Percentiles rank a stretch among this genome's conserved stretches.
phyloP scores from a whole-genome alignment of 2,797 vertebrate species.

The Rhabdophis nuchalis region DNA sequence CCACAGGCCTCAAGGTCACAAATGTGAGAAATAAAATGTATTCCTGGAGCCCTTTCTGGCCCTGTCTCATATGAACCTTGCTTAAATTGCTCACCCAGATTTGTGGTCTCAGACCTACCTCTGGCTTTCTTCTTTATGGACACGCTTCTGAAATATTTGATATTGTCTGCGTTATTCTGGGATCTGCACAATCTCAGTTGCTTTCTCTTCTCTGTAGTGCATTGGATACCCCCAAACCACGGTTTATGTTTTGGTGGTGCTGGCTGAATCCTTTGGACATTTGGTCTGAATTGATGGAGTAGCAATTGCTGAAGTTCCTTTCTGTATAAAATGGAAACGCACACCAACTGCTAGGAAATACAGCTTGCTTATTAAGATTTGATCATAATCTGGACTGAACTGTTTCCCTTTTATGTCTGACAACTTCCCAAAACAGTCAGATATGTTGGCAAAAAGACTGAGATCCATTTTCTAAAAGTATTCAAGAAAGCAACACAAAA shows the following conservation, averaged over 20 bases:
- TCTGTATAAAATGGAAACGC: background rate
- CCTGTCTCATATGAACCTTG: background rate
- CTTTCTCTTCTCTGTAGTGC: no score
- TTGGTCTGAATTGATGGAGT: background rate
- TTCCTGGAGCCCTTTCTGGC: background rate
- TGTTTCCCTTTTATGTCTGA: background rate
- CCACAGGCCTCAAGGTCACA: no score
- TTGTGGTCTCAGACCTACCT: background rate
- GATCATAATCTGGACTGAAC: background rate
- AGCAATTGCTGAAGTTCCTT: background rate
- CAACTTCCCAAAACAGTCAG: background rate
- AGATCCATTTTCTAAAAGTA: background rate
- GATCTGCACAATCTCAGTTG: no score
- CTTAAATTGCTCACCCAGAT: background rate
- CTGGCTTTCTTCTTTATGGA: no score
- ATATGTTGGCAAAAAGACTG: background rate
- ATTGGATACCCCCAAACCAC: no score
- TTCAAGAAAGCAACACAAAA: background rate
- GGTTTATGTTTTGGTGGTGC: no score
- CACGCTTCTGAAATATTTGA: no score
- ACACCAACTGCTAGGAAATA: background rate
- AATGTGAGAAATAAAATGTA: background rate
- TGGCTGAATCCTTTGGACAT: no score
- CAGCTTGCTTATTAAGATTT: background rate
- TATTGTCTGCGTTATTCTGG: no score